phyloP scores from a whole-genome alignment of 2,797 vertebrate genomes.

The Sebastes matsubarae region DNA sequence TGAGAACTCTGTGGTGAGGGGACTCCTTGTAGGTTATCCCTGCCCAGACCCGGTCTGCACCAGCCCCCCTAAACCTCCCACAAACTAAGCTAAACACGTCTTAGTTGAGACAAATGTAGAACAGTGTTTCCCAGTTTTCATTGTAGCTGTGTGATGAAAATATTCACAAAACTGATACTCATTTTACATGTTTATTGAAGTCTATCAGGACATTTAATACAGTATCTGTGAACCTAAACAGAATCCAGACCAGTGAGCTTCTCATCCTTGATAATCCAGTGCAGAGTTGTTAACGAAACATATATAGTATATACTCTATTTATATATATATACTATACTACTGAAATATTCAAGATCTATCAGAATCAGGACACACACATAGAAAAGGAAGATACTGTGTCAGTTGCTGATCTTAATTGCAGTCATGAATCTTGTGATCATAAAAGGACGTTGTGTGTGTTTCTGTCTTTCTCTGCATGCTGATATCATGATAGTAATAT shows the following conservation, averaged over 20 bases:
- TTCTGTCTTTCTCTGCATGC: no score
- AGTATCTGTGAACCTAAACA: neutral
- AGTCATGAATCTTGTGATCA: neutral
- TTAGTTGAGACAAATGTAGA: neutral
- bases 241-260: neutral
- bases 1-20: constrained; percentile 70
- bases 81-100: neutral
- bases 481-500: no score
- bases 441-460: no score
- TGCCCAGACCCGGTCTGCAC: neutral
- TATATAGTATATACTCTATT: neutral
- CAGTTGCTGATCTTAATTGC: neutral
- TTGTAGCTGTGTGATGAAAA: neutral
- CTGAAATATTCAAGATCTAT: no score
- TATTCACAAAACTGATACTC: neutral
- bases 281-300: neutral
- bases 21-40: constrained; percentile 25
- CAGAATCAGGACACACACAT: neutral
- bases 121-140: neutral
- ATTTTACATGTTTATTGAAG: neutral
- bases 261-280: neutral
- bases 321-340: no score
- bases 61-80: neutral
- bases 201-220: neutral
- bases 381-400: neutral